Percentiles rank a stretch among this genome's conserved stretches.
Evolutionary conservation across 2,888 invertebrate species (phyloP).

Genomic region (Drosophila paramelanica): DNA sequence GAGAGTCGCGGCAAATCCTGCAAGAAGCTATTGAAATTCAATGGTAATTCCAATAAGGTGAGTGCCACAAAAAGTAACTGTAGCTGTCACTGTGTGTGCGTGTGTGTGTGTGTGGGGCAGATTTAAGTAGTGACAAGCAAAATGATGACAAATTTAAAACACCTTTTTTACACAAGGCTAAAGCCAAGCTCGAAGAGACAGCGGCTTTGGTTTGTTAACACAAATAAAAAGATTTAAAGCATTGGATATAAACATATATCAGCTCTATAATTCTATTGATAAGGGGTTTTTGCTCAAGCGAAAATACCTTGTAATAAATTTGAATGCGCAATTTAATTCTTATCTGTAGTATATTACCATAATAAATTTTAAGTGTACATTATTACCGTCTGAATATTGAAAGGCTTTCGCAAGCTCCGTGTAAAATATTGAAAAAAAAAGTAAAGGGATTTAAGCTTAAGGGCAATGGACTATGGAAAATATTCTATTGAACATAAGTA

Average conservation of each 20-base stretch:
- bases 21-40: constrained; percentile 92
- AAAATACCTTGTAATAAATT: constrained; percentile 11
- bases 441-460: background rate
- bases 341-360: constrained; percentile 2
- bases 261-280: background rate
- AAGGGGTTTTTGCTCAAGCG: background rate
- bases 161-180: constrained; percentile 18
- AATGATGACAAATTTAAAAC: constrained; percentile 26
- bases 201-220: background rate
- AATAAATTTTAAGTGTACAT: background rate
- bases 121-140: constrained; percentile 16
- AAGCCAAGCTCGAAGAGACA: background rate
- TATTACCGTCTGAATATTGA: background rate
- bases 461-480: background rate
- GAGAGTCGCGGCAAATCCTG: constrained; percentile 93
- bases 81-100: constrained; percentile 2
- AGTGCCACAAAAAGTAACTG: constrained; percentile 66
- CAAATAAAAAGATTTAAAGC: background rate
- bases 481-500: too few relatives aligned
- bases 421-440: background rate
- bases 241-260: background rate
- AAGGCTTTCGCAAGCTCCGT: background rate
- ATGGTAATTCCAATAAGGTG: constrained; percentile 93
- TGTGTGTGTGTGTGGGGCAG: constrained; percentile 5
- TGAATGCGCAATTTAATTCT: background rate